Percentiles rank a stretch among this genome's conserved stretches.
These are phyloP conservation scores for Ferdinandea cuprea DNA, from an alignment of 2,888 invertebrate species.

Conservation along the genomic window DNA sequence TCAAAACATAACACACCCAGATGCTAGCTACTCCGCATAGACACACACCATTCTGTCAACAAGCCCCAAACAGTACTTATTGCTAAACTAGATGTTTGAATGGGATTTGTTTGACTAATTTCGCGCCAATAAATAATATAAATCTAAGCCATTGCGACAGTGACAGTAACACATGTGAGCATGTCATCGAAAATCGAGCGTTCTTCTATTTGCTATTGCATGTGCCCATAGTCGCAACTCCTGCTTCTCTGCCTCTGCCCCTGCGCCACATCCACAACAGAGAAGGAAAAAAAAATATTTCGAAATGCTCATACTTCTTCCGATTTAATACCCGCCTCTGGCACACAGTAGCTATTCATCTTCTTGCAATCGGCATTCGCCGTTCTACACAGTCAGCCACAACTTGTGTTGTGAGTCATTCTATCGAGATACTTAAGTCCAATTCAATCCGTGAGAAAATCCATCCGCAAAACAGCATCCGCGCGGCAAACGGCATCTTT, in stretches of 20 bases:
- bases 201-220: slow-evolving; percentile 11
- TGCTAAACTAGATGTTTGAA: slow-evolving; percentile 45
- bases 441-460: slow-evolving; percentile 73
- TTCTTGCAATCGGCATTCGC: slow-evolving; percentile 55
- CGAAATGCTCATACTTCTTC: slow-evolving; percentile 54
- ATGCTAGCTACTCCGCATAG: no score
- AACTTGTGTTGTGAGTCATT: slow-evolving; percentile 52
- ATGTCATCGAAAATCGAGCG: slow-evolving; percentile 56
- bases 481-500: slow-evolving; percentile 50
- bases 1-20: no score
- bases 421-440: slow-evolving; percentile 60
- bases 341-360: slow-evolving; percentile 69
- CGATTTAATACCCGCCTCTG: slow-evolving; percentile 23
- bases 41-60: not conserved
- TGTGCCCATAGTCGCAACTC: slow-evolving; percentile 8
- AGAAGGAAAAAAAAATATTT: slow-evolving; percentile 42
- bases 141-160: slow-evolving; percentile 58
- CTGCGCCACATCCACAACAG: not conserved
- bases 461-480: slow-evolving; percentile 28
- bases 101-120: slow-evolving; percentile 56
- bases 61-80: slow-evolving; percentile 33
- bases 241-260: not conserved
- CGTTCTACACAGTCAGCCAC: slow-evolving; percentile 14
- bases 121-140: slow-evolving; percentile 65
- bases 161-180: slow-evolving; percentile 72